phyloP scores from a whole-genome alignment of 2,888 invertebrate species.

The Stramonita haemastoma region DNA sequence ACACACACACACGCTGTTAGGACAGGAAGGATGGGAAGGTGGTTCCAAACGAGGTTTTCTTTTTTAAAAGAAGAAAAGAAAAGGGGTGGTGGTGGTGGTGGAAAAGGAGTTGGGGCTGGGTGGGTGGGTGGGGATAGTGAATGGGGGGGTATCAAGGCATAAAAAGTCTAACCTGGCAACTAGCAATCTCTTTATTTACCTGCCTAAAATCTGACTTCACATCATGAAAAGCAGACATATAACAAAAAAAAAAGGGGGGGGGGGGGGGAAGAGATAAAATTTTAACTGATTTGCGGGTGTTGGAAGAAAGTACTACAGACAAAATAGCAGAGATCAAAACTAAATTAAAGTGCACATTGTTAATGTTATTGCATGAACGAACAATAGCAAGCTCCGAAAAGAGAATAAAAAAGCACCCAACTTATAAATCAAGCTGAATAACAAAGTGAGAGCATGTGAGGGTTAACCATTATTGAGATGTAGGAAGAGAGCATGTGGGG shows the following conservation, averaged over 20 bases:
- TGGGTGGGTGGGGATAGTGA: neutral
- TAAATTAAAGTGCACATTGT: neutral
- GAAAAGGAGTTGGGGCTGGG: neutral
- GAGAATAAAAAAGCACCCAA: too few relatives aligned
- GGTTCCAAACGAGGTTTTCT: neutral
- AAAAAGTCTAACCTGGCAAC: neutral
- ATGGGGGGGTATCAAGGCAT: neutral
- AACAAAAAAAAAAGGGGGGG: neutral
- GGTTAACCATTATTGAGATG: too few relatives aligned
- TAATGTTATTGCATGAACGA: too few relatives aligned
- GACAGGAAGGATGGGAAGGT: neutral
- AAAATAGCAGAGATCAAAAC: neutral
- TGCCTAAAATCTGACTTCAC: too few relatives aligned
- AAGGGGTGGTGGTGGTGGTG: neutral
- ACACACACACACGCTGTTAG: neutral
- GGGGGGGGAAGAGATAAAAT: neutral
- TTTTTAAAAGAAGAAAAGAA: neutral
- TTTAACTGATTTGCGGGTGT: neutral
- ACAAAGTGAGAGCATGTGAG: too few relatives aligned
- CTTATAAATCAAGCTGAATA: too few relatives aligned
- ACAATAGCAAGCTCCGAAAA: too few relatives aligned
- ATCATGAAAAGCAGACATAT: too few relatives aligned
- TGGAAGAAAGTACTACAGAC: neutral
- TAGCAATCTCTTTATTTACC: too few relatives aligned
- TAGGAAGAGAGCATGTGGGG: too few relatives aligned